Base-by-base conservation (phyloP, 1,140 invertebrate species). In the Trichomalopsis sarcophagae region DNA sequence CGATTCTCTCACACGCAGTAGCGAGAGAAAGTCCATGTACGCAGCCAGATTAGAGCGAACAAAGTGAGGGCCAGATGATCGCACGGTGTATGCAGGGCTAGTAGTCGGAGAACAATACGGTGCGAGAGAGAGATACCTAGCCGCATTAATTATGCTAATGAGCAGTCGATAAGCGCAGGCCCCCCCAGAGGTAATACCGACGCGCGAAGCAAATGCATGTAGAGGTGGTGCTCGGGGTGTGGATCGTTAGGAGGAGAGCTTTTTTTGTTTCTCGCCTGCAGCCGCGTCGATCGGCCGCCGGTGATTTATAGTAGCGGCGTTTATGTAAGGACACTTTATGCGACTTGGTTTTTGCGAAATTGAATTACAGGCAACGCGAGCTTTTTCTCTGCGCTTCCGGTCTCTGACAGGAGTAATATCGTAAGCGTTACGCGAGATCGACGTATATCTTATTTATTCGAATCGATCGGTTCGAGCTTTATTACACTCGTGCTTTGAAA, bases 91-190 rank as follows among this genome's bases (percentile, higher is more conserved):
- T 27, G 27, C 27, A 62, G 55, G 30, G 50, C 55, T 11, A 62
- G 55, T 21, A 77, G 6, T 27, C 17, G 30, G 78, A 80, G 78
- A 80, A 80, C 78, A 80, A 80, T 80, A 11, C 21, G 30, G 33
- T 17, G 33, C 33, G 66, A 21, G 14, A 27, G 27, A 27, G 27
- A 71, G 23, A 11, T 66, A 68, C n/a, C 77, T 21, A 78, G 30
- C 44, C 47, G 69, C 71, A 75, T 82, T 82, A 82, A 82, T 82
- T 82, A 82, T 75, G 71, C 44, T 82, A 82, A 82, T 82, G 81
- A 82, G 47, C 23, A n/a, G 17, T 50, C 71, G 81, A 62, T 82
- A 82, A 82, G 21, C 50, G 44, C 9, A 62, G 36, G 36, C 76
- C 0, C 33, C 33, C 33, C 33, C 33, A 36, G 33, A 36, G 33